Conservation (phyloP, 2,888 invertebrate genomes). For the Parnassius smintheus region DNA sequence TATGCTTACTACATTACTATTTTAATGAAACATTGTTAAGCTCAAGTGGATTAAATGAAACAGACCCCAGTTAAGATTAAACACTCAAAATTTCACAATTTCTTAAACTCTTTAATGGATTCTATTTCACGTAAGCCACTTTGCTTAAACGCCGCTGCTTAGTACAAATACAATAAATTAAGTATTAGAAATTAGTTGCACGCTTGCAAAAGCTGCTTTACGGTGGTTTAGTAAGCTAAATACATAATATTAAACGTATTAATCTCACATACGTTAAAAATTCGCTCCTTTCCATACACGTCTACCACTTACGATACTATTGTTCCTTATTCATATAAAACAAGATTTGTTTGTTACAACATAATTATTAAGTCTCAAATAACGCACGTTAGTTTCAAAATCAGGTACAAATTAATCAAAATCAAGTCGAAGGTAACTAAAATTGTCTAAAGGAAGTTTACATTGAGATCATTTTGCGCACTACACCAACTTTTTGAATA, state of each 20-base stretch:
- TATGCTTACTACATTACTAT: constrained; percentile 61
- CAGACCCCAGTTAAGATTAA: neutral
- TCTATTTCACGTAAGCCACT: neutral
- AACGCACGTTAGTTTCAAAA: constrained; percentile 62
- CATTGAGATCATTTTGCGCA: constrained; percentile 68
- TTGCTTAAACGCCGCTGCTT: constrained; percentile 32
- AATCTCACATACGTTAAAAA: constrained; percentile 55
- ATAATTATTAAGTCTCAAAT: constrained; percentile 71
- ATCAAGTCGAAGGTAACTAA: constrained; percentile 77
- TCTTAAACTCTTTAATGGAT: neutral
- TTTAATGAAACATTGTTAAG: constrained; percentile 25
- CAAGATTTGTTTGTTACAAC: constrained; percentile 57
- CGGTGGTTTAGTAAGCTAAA: constrained; percentile 69
- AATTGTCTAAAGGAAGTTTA: constrained; percentile 67
- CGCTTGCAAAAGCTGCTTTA: constrained; percentile 72
- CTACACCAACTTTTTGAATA: constrained; percentile 35
- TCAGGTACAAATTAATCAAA: constrained; percentile 78
- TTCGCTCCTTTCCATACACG: constrained; percentile 67
- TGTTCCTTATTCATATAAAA: constrained; percentile 55
- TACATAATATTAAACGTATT: constrained; percentile 47
- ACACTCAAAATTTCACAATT: no score
- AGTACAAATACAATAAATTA: constrained; percentile 55
- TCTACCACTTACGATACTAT: constrained; percentile 48
- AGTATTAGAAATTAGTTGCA: constrained; percentile 66
- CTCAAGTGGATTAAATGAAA: constrained; percentile 26